These are phyloP conservation scores for Halcyon smyrnensis DNA, from an alignment of 2,797 vertebrate genomes.

Conservation along the genomic window DNA sequence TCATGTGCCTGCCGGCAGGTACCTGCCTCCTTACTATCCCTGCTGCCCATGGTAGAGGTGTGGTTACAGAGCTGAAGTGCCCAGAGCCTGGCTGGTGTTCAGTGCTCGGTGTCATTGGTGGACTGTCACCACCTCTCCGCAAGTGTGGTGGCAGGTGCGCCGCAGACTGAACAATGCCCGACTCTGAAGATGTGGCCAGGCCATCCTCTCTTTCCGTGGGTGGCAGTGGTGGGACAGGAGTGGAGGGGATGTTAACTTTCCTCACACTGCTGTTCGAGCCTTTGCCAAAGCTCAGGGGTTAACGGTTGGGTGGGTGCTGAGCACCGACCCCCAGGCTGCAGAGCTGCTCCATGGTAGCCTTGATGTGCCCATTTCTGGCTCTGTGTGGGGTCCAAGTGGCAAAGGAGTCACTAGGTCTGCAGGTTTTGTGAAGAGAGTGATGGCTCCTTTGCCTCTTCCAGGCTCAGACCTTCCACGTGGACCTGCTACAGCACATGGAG, in stretches of 20 bases:
- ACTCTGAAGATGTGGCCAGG: not conserved
- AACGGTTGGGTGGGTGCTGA: not conserved
- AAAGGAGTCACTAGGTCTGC: not conserved
- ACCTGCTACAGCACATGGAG: conserved; percentile 94
- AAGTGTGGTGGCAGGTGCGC: accelerated
- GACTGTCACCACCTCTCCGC: not conserved
- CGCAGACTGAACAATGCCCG: not conserved
- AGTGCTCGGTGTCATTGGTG: not conserved
- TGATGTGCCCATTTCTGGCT: not conserved
- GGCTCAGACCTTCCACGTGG: conserved; percentile 92
- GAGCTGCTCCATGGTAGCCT: not conserved
- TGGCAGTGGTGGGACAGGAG: not conserved
- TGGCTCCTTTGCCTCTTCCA: conserved; percentile 40
- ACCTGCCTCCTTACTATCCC: not conserved
- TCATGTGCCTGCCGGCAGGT: not conserved
- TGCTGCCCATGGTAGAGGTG: not conserved
- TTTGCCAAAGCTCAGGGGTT: accelerated
- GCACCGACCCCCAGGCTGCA: not conserved
- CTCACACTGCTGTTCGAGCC: not conserved
- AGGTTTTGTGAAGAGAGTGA: not conserved
- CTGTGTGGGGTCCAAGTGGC: not conserved
- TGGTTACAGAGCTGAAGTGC: not conserved
- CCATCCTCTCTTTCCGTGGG: not conserved
- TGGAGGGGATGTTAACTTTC: not conserved
- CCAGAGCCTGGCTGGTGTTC: not conserved